phyloP scores from a whole-genome alignment of 2,113 vertebrate genomes.

The Gracilinanus agilis region DNA sequence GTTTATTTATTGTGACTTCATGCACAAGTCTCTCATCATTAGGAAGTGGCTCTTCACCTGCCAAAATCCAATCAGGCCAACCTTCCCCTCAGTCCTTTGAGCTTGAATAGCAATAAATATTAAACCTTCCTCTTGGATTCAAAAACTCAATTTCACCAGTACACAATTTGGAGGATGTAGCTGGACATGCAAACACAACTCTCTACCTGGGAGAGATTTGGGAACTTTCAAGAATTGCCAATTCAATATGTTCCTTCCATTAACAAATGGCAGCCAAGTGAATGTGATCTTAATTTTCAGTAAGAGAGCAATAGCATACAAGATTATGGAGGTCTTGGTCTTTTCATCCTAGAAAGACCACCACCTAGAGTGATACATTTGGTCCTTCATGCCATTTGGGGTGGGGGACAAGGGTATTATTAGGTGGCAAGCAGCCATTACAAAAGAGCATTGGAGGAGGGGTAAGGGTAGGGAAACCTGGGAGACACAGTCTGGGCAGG shows the following conservation, averaged over 20 bases:
- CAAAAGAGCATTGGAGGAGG: background rate
- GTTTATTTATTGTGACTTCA: conserved; percentile 21
- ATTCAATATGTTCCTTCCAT: background rate
- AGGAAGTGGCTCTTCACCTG: background rate
- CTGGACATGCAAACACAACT: background rate
- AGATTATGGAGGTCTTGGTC: background rate
- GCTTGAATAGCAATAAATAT: background rate
- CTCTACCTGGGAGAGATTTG: background rate
- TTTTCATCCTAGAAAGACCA: background rate
- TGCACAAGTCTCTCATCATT: conserved; percentile 3
- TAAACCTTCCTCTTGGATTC: background rate
- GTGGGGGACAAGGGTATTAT: background rate
- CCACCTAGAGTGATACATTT: background rate
- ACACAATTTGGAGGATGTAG: background rate
- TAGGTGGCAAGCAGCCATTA: background rate
- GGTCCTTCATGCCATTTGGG: background rate
- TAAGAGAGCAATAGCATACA: background rate
- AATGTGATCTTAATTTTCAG: background rate
- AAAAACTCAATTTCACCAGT: background rate
- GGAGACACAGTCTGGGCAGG: background rate
- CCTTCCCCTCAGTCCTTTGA: background rate
- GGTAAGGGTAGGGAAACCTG: too few species aligned
- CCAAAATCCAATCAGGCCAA: background rate
- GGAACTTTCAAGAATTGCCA: background rate
- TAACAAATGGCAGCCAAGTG: background rate